These are phyloP conservation scores for Metellina segmentata DNA, from an alignment of 2,888 invertebrate species.

Conservation along the genomic window DNA sequence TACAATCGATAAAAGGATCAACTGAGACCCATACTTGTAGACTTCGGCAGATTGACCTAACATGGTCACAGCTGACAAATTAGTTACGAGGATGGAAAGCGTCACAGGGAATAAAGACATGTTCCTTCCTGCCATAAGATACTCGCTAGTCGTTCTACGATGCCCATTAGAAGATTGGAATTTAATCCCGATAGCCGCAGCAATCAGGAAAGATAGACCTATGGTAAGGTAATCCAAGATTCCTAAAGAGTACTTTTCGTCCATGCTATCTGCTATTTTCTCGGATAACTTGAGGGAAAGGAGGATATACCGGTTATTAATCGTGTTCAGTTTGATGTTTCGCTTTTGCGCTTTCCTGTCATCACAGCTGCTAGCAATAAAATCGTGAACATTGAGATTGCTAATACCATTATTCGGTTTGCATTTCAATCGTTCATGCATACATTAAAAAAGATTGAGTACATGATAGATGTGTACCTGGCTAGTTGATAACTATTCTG, in stretches of 20 bases:
- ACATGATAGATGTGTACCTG: no score
- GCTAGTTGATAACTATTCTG: no score
- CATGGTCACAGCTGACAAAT: slow-evolving; percentile 14
- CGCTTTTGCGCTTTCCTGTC: no score
- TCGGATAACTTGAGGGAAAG: not conserved
- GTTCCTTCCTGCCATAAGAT: slow-evolving; percentile 21
- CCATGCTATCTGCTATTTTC: no score
- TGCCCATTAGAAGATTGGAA: not conserved
- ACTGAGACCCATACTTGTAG: slow-evolving; percentile 18
- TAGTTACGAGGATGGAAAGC: slow-evolving; percentile 8
- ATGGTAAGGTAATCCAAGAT: not conserved
- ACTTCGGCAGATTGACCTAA: slow-evolving; percentile 8
- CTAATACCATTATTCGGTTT: no score
- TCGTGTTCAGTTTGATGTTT: no score
- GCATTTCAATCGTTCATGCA: no score
- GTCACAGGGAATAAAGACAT: slow-evolving; percentile 41
- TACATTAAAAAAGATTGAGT: no score
- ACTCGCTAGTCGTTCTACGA: not conserved
- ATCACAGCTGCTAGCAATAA: no score
- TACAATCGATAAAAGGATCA: not conserved
- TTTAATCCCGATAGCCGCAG: slow-evolving; percentile 17
- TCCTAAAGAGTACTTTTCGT: not conserved
- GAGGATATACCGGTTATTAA: no score
- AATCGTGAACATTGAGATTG: no score
- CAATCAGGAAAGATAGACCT: not conserved